phyloP scores from a whole-genome alignment of 2,888 invertebrate genomes.

The Acheta domesticus region DNA sequence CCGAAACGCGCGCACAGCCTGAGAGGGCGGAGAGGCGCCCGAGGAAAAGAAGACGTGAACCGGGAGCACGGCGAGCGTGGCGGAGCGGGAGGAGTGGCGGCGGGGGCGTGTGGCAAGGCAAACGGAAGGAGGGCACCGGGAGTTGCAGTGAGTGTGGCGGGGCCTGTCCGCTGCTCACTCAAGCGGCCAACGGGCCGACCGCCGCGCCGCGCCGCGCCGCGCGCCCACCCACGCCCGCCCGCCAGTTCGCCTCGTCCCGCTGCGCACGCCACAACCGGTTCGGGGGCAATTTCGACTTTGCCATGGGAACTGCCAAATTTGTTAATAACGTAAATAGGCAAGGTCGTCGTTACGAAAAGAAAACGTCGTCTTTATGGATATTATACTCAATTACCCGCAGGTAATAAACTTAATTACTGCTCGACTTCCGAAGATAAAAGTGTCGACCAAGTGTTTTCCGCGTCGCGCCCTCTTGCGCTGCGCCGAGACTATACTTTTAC shows the following conservation, averaged over 20 bases:
- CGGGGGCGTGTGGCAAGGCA: too few species aligned
- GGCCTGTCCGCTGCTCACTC: too few species aligned
- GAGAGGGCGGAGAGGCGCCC: too few species aligned
- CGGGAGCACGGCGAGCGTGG: too few species aligned
- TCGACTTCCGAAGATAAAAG: background rate
- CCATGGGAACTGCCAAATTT: slow-evolving; percentile 6
- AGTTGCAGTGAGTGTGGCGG: too few species aligned
- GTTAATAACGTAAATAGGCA: background rate
- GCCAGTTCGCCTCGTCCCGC: background rate
- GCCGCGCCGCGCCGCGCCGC: too few species aligned
- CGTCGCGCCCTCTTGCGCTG: background rate
- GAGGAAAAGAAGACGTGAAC: too few species aligned
- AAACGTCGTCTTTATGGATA: background rate
- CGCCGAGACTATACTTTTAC: background rate
- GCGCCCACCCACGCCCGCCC: too few species aligned
- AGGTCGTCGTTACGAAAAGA: background rate
- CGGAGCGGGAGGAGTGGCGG: too few species aligned
- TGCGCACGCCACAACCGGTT: slow-evolving; percentile 5
- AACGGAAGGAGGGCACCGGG: too few species aligned
- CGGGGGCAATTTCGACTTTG: background rate
- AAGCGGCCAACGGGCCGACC: too few species aligned
- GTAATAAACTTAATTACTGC: background rate
- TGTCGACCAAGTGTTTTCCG: background rate
- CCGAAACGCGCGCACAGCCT: too few species aligned
- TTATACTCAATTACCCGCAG: background rate